A percentile compares a stretch with the other conserved stretches of the same genome.
Conservation (phyloP, 2,797 vertebrate genomes). For the Muraenolepis orangiensis region DNA sequence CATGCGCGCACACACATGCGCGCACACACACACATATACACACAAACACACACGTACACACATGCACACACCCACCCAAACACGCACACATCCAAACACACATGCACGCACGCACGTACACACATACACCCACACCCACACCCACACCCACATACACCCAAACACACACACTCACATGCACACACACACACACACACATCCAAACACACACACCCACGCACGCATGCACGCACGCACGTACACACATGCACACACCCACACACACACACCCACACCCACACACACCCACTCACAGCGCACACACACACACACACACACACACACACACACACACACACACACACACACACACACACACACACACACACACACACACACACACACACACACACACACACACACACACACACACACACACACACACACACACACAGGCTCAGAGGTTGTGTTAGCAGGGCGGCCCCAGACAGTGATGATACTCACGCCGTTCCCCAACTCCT, state of each 20-base stretch:
- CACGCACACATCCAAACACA: neutral
- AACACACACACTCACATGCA: neutral
- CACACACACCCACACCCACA: neutral
- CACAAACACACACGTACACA: neutral
- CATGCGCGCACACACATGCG: neutral
- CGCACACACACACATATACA: neutral
- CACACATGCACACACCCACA: neutral
- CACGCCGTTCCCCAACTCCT: conserved; percentile 53
- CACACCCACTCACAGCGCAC: neutral
- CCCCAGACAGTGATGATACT: neutral
- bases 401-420: too few relatives aligned
- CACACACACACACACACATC: neutral
- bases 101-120: neutral
- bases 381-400: neutral
- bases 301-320: neutral
- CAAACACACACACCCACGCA: neutral
- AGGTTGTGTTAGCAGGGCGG: neutral
- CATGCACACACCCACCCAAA: neutral
- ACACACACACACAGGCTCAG: neutral
- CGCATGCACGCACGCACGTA: neutral
- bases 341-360: neutral
- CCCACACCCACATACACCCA: neutral
- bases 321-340: neutral
- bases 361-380: conserved; percentile 1
- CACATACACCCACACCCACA: neutral